Evolutionary conservation across 2,888 invertebrate species (phyloP).

Genomic region (Aleiodes testaceus): DNA sequence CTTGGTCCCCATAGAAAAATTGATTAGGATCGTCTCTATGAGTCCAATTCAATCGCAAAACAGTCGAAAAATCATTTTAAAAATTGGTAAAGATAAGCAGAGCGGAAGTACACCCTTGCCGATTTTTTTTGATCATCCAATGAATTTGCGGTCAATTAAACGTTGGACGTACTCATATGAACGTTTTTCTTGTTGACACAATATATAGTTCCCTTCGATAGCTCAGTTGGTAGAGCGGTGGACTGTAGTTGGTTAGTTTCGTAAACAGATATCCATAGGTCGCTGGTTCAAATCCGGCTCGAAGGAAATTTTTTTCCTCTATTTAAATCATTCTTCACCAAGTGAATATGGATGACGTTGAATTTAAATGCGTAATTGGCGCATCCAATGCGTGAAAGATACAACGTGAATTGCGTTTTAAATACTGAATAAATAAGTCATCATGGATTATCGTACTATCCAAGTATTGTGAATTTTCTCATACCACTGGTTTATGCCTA

Average conservation of each 20-base stretch:
- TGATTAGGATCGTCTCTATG: no score
- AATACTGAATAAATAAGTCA: constrained; percentile 16
- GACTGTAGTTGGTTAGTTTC: constrained; percentile 70
- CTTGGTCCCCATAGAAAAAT: no score
- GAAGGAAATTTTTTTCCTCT: constrained; percentile 64
- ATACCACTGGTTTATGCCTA: neutral
- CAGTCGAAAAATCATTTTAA: no score
- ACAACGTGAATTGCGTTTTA: constrained; percentile 18
- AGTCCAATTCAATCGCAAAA: no score
- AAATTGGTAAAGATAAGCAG: no score
- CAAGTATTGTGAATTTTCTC: constrained; percentile 2
- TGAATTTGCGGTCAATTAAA: neutral
- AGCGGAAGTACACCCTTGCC: no score
- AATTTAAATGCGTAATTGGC: neutral
- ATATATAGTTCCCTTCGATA: constrained; percentile 66
- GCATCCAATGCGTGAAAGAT: constrained; percentile 28
- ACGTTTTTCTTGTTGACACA: neutral
- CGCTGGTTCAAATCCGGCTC: constrained; percentile 73
- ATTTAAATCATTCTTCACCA: neutral
- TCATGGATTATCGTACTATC: neutral
- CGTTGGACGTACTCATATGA: no score
- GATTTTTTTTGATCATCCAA: no score
- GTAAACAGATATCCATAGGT: constrained; percentile 66
- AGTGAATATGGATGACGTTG: neutral
- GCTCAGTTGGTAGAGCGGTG: constrained; percentile 74